Conservation (phyloP, 1,140 invertebrate species). For the Cryptotermes secundus region DNA sequence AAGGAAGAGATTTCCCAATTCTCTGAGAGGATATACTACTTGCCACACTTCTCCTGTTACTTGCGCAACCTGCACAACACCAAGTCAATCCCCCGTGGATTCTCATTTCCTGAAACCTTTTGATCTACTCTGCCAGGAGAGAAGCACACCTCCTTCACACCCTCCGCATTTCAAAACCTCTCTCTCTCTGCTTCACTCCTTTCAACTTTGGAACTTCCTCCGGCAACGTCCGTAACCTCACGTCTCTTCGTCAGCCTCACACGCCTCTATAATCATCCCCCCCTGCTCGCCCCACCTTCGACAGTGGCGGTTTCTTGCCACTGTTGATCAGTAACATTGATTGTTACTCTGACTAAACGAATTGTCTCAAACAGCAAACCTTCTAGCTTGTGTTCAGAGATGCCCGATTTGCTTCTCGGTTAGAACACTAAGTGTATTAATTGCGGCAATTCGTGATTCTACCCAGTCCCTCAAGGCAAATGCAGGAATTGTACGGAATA, state of each 20-base stretch:
- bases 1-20: constrained; percentile 16
- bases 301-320: neutral
- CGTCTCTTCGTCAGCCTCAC: neutral
- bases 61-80: constrained; percentile 9
- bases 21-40: constrained; percentile 19
- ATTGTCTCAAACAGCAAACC: too few species aligned
- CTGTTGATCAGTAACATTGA: neutral
- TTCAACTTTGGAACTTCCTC: constrained; percentile 1
- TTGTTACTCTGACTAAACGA: too few species aligned
- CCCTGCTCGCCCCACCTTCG: neutral
- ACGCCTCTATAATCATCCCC: neutral
- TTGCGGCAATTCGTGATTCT: too few species aligned
- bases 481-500: too few species aligned
- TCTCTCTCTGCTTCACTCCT: neutral
- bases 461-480: too few species aligned
- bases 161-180: neutral
- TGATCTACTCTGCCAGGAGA: constrained; percentile 6
- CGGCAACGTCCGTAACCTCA: neutral
- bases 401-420: too few species aligned
- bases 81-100: constrained; percentile 17
- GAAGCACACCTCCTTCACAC: constrained; percentile 2
- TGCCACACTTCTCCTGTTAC: constrained; percentile 14
- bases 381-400: too few species aligned
- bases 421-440: too few species aligned
- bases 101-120: constrained; percentile 17